phyloP scores from a whole-genome alignment of 2,113 vertebrate species.

The Oreotrochilus melanogaster region DNA sequence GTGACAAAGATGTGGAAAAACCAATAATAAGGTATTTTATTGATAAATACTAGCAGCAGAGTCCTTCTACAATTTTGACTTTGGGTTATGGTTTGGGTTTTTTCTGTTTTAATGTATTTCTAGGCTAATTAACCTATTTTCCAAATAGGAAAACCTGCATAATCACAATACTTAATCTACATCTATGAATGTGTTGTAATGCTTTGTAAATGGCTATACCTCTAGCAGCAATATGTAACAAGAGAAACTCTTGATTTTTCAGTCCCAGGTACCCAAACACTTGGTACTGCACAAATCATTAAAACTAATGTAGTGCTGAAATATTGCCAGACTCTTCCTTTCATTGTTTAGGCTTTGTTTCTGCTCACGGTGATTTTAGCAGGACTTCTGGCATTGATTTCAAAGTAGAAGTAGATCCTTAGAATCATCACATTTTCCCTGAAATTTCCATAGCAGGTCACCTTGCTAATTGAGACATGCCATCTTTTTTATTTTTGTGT shows the following conservation, averaged over 20 bases:
- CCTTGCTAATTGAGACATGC: not conserved
- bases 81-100: not conserved
- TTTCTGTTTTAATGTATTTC: not conserved
- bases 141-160: not conserved
- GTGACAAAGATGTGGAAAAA: not conserved
- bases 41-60: not conserved
- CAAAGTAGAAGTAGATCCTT: not conserved
- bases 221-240: not conserved
- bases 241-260: constrained; percentile 13
- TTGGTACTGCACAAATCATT: constrained; percentile 33
- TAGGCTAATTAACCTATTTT: not conserved
- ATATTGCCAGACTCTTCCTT: constrained; percentile 17
- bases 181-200: not conserved
- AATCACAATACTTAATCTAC: not conserved
- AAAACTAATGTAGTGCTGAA: constrained; percentile 35
- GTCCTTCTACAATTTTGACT: not conserved
- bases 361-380: not conserved
- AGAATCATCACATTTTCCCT: not conserved
- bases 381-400: constrained; percentile 43
- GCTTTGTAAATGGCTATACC: not conserved
- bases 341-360: constrained; percentile 31
- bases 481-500: not conserved
- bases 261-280: not conserved
- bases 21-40: accelerated
- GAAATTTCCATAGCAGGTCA: not conserved